Evolutionary conservation across 2,888 invertebrate genomes (phyloP).

Genomic region (Drosophila prostipennis): DNA sequence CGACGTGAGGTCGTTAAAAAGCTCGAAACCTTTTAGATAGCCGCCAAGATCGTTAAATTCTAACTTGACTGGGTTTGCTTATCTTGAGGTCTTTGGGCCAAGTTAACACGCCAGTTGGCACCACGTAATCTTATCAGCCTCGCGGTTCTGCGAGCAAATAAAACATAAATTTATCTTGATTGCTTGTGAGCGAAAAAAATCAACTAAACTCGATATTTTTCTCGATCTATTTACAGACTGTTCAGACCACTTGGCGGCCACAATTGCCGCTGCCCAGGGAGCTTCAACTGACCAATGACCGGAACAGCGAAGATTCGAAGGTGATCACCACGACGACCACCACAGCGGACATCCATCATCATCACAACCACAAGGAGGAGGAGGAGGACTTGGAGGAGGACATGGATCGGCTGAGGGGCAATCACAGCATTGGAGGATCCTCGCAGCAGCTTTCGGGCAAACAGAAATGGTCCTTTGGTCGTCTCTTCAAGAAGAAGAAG

Average conservation of each 20-base stretch:
- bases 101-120: conserved; percentile 7
- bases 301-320: conserved; percentile 65
- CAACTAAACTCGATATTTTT: conserved; percentile 13
- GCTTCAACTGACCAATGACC: conserved; percentile 77
- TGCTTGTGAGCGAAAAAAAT: conserved; percentile 27
- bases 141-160: conserved; percentile 45
- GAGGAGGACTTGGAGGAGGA: conserved; percentile 36
- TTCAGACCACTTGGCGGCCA: conserved; percentile 84
- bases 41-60: conserved; percentile 17
- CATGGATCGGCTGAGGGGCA: conserved; percentile 67
- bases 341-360: conserved; percentile 50
- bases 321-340: conserved; percentile 47
- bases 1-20: conserved; percentile 55
- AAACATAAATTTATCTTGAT: conserved; percentile 63
- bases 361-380: conserved; percentile 22
- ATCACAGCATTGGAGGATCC: conserved; percentile 50
- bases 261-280: conserved; percentile 84
- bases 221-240: conserved; percentile 77
- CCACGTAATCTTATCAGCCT: conserved; percentile 18
- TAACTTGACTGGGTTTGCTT: conserved; percentile 31
- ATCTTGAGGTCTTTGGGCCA: conserved; percentile 51
- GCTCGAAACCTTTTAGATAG: conserved; percentile 26
- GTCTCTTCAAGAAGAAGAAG: conserved; percentile 91
- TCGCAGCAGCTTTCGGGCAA: conserved; percentile 81
- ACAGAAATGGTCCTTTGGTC: conserved; percentile 92